Evolutionary conservation across 2,797 vertebrate species (phyloP).

Genomic region (Eospalax fontanierii): DNA sequence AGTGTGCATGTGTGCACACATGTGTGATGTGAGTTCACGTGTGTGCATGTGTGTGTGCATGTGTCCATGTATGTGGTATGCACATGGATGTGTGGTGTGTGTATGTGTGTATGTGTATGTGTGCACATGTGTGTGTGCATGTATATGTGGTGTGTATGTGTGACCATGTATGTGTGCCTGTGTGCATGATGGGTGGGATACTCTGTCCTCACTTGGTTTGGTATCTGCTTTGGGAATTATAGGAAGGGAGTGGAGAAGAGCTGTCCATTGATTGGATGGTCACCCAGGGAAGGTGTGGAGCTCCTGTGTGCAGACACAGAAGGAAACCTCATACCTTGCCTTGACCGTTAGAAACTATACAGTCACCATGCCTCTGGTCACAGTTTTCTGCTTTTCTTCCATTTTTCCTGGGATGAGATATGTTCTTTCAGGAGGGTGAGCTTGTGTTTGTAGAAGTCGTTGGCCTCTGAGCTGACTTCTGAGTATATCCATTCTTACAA

Average conservation of each 20-base stretch:
- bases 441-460: neutral
- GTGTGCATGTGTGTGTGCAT: too few relatives aligned
- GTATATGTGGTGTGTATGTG: too few relatives aligned
- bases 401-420: neutral
- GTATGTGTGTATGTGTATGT: neutral
- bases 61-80: too few relatives aligned
- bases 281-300: neutral
- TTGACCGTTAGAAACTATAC: neutral
- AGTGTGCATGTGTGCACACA: too few relatives aligned
- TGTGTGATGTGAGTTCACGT: too few relatives aligned
- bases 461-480: neutral
- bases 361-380: neutral
- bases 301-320: neutral
- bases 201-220: neutral
- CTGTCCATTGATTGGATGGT: neutral
- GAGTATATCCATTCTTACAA: neutral
- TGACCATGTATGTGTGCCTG: neutral
- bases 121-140: neutral
- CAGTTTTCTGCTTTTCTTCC: fast-evolving
- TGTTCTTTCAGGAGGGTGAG: neutral
- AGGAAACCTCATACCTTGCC: neutral
- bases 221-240: neutral
- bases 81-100: too few relatives aligned
- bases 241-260: neutral
- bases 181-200: too few relatives aligned